Evolutionary conservation across 2,797 vertebrate genomes (phyloP).

Genomic region (Ateles fusciceps): DNA sequence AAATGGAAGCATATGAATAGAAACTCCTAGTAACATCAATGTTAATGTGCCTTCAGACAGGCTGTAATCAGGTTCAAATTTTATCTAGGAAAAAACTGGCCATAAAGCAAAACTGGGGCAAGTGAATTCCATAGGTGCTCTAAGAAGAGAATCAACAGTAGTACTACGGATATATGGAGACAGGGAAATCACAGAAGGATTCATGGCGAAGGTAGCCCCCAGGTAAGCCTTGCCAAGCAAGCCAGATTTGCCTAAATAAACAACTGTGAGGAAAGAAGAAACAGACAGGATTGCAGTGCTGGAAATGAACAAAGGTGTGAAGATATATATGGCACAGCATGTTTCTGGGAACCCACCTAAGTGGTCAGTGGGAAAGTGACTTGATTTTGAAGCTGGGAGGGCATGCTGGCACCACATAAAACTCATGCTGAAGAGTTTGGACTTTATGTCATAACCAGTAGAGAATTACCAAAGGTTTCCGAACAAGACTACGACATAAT

Average conservation of each 20-base stretch:
- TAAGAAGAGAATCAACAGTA: background rate
- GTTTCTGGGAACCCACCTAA: background rate
- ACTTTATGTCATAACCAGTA: background rate
- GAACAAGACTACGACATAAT: background rate
- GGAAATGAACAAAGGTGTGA: background rate
- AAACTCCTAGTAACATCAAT: background rate
- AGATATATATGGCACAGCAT: fast-evolving
- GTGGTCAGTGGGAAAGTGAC: no score
- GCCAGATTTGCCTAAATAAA: background rate
- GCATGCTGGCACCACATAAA: no score
- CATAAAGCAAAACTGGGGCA: background rate
- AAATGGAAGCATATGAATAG: background rate
- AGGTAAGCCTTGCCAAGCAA: background rate
- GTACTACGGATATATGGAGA: background rate
- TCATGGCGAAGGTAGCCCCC: background rate
- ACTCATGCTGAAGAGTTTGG: background rate
- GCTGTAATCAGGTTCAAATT: background rate
- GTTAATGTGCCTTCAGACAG: background rate
- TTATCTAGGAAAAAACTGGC: background rate
- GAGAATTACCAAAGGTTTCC: background rate
- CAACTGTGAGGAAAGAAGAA: background rate
- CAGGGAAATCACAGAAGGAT: no score
- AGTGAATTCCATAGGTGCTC: background rate
- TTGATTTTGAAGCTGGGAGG: background rate
- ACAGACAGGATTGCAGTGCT: background rate